Evolutionary conservation across 1,140 invertebrate genomes (phyloP), one percentile per base, ranked within the genome.

Genomic region (Idris sp.): DNA sequence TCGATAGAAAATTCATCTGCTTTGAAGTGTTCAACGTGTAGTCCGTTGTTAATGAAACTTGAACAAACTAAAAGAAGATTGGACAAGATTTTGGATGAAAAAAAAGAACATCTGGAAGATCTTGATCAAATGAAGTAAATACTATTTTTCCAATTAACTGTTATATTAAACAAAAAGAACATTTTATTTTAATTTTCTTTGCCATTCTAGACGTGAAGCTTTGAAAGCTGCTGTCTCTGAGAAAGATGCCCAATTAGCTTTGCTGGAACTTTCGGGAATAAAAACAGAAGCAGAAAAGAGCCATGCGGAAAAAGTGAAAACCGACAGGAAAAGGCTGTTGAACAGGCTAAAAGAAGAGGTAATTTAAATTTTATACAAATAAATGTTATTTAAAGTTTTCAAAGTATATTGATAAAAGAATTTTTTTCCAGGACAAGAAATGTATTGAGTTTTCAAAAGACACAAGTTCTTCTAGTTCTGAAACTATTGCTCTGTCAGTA

Each of bases 201-300:
- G 19, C 13, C 80, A 0, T 43, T 59, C 16, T 9, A 95, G 94
- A 81, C 92, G 93, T 85, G 94, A 96, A 87, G 92, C 94, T 51
- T 83, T 96, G 19, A 91, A 94, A 86, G 90, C 92, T 38, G 91
- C 93, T 1, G 92, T 96, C 31, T 94, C 92, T 80, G 95, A 96
- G 79, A 96, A 96, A 81, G 95, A 96, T 84, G 92, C 94, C 10
- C 93, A 95, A 81, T 89, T 96, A 71, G 95, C 94, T 0, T 85
- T 96, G 56, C 81, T 96, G 35, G 94, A 96, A 86, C 91, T 95
- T 83, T 92, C 92, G 22, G 92, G 92, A 14, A 90, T 92, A 48
- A 90, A 92, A 82, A 91, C 89, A 31, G 89, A 90, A 35, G 86
- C 82, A 58, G 91, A 92, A 71, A 90, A 90, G 3, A 89, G 90